phyloP scores from a whole-genome alignment of 2,888 invertebrate genomes.

The Hoplodrina blanda region DNA sequence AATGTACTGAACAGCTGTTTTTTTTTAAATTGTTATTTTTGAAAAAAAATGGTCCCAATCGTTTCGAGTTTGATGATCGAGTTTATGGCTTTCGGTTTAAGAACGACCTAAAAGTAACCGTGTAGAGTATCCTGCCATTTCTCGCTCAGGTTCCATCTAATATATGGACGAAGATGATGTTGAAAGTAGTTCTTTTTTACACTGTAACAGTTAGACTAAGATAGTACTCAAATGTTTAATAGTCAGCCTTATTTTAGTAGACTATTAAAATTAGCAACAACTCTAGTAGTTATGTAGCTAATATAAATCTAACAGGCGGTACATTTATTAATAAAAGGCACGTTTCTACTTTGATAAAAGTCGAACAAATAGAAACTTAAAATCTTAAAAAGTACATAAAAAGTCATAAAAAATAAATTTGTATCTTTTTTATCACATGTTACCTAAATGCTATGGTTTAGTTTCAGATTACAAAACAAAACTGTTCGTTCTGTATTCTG shows the following conservation, averaged over 20 bases:
- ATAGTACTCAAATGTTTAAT: neutral
- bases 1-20: too few species aligned
- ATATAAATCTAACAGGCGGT: neutral
- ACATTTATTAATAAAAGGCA: neutral
- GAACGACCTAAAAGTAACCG: too few species aligned
- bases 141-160: too few species aligned
- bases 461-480: neutral
- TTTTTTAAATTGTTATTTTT: too few species aligned
- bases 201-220: neutral
- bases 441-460: neutral
- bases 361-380: neutral
- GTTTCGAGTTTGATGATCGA: too few species aligned
- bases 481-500: neutral
- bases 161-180: too few species aligned
- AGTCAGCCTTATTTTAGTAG: constrained; percentile 1
- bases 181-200: neutral
- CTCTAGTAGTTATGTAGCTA: neutral
- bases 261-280: neutral
- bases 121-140: too few species aligned
- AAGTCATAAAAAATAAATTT: constrained; percentile 1
- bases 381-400: neutral
- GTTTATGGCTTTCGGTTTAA: too few species aligned
- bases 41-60: too few species aligned
- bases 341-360: neutral
- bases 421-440: neutral